Evolutionary conservation across 2,888 invertebrate species (phyloP).

Genomic region (Phortica okadai): DNA sequence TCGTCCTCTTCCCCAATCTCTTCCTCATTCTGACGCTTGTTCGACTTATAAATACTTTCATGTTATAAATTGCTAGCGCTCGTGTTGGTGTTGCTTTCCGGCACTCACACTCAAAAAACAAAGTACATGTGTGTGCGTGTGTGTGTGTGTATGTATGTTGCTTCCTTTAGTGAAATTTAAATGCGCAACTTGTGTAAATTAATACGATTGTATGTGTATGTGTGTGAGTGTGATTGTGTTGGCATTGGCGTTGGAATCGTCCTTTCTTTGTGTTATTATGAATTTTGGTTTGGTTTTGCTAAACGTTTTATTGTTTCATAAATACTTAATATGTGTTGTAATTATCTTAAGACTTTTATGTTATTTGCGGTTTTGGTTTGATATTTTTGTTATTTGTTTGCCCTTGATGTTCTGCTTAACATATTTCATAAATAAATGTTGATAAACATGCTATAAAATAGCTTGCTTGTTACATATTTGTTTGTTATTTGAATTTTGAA

Average conservation of each 20-base stretch:
- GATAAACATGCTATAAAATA: too few relatives aligned
- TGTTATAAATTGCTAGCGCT: background rate
- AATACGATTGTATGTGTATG: background rate
- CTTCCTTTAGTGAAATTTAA: constrained; percentile 21
- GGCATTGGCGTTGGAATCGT: background rate
- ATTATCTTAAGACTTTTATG: constrained; percentile 63
- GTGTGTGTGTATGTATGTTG: background rate
- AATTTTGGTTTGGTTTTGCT: constrained; percentile 37
- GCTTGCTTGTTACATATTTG: too few relatives aligned
- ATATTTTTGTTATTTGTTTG: constrained; percentile 8
- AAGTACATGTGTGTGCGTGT: background rate
- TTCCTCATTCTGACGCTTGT: background rate
- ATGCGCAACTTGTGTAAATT: constrained; percentile 18
- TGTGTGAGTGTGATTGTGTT: background rate
- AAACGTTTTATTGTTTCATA: constrained; percentile 68
- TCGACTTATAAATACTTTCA: constrained; percentile 22
- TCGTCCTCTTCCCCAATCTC: background rate
- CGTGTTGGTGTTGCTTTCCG: background rate
- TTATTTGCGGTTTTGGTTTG: constrained; percentile 18
- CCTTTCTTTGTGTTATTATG: constrained; percentile 44
- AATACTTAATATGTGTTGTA: constrained; percentile 67
- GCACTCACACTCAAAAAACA: background rate
- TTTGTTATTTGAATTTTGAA: too few relatives aligned
- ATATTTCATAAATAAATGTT: too few relatives aligned
- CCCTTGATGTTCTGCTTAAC: background rate